A percentile compares a stretch with the other conserved stretches of the same genome.
Conservation (phyloP, 2,888 invertebrate species). For the Hypomecis atomaria region DNA sequence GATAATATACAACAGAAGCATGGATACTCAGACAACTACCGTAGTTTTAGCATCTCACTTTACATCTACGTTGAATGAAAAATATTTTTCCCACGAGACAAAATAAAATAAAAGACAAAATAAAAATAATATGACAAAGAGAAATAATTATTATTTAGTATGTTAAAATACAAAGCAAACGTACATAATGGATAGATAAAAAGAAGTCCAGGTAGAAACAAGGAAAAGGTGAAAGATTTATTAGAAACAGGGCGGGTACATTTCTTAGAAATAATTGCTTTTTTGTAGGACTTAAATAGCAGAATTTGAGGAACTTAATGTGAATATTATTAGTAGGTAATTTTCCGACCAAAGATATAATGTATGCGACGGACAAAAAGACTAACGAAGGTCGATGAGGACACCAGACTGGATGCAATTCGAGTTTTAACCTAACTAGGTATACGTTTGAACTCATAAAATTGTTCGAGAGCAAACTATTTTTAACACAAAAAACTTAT, state of each 20-base stretch:
- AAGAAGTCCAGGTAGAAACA: conserved; percentile 21
- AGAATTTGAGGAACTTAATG: conserved; percentile 6
- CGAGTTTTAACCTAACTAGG: background rate
- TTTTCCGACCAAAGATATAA: conserved; percentile 7
- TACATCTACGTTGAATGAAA: no score
- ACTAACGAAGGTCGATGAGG: conserved; percentile 6
- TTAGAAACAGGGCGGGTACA: conserved; percentile 6
- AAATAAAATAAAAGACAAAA: background rate
- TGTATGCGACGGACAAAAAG: conserved; percentile 9
- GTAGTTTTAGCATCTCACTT: no score
- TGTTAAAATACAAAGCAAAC: no score
- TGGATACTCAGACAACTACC: no score
- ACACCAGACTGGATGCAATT: conserved; percentile 3
- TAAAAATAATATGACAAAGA: background rate
- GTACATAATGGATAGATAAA: background rate
- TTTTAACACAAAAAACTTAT: no score
- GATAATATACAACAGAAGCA: no score
- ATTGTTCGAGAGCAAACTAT: no score
- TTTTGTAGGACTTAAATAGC: background rate
- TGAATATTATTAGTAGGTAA: conserved; percentile 4
- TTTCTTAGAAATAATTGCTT: conserved; percentile 24
- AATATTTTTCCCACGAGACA: background rate
- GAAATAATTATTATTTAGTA: no score
- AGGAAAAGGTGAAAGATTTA: conserved; percentile 17
- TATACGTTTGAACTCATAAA: background rate